Evolutionary conservation across 1,140 invertebrate genomes (phyloP).

Genomic region (Aphelinus atriplicis): DNA sequence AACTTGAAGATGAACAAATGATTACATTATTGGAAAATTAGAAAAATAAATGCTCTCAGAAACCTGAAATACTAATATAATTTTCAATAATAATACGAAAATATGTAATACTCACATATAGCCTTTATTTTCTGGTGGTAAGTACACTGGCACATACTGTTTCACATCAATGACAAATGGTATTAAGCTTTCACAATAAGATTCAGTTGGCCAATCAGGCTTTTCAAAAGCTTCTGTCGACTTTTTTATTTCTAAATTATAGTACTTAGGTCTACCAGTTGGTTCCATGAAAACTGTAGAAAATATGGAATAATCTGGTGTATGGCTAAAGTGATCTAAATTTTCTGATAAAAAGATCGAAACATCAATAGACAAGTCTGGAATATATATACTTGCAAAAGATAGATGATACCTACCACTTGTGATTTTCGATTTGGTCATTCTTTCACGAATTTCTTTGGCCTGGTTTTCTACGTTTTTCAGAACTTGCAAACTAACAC

Average conservation of each 20-base stretch:
- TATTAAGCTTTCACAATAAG: constrained; percentile 47
- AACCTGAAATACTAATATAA: too few species aligned
- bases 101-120: constrained; percentile 70
- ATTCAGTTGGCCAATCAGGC: constrained; percentile 49
- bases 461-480: constrained; percentile 78
- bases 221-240: constrained; percentile 47
- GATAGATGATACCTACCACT: constrained; percentile 23
- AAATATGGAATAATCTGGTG: constrained; percentile 37
- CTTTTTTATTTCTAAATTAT: constrained; percentile 47
- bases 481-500: constrained; percentile 65
- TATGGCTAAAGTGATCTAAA: constrained; percentile 2
- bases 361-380: neutral
- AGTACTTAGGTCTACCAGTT: constrained; percentile 47
- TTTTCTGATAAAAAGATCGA: constrained; percentile 5
- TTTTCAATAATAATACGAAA: neutral
- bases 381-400: too few species aligned
- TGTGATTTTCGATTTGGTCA: constrained; percentile 48
- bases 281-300: constrained; percentile 50
- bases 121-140: constrained; percentile 81
- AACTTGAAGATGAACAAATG: too few species aligned
- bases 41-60: too few species aligned
- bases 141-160: constrained; percentile 68
- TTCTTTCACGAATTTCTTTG: constrained; percentile 59
- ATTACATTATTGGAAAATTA: too few species aligned
- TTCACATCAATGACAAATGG: constrained; percentile 42